Evolutionary conservation across 2,888 invertebrate species (phyloP).

Genomic region (Fragum whitleyi): DNA sequence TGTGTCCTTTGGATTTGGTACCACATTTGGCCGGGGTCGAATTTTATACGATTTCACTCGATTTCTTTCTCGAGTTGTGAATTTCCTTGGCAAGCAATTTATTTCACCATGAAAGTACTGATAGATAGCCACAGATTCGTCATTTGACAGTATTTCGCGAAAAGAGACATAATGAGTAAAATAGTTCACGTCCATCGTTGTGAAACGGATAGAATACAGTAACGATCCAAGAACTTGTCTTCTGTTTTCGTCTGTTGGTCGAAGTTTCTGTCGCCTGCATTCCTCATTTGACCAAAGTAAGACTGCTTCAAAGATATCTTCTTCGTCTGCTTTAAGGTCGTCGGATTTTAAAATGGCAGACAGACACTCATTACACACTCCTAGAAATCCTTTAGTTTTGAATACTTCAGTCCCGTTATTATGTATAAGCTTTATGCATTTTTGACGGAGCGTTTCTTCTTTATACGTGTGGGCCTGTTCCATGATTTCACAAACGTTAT

Average conservation of each 20-base stretch:
- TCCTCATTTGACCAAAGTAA: slow-evolving; percentile 74
- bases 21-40: background rate
- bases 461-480: slow-evolving; percentile 67
- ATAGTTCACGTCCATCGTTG: slow-evolving; percentile 70
- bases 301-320: slow-evolving; percentile 69
- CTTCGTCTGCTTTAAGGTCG: slow-evolving; percentile 88
- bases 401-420: slow-evolving; percentile 47
- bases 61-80: slow-evolving; percentile 54
- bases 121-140: slow-evolving; percentile 60
- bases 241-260: slow-evolving; percentile 67
- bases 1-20: background rate
- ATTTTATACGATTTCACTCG: slow-evolving; percentile 28
- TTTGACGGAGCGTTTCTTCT: slow-evolving; percentile 57
- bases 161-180: slow-evolving; percentile 66
- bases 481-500: slow-evolving; percentile 66
- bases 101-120: slow-evolving; percentile 63
- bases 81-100: slow-evolving; percentile 43
- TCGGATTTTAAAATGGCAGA: slow-evolving; percentile 89
- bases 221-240: slow-evolving; percentile 70
- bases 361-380: slow-evolving; percentile 89
- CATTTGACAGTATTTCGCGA: slow-evolving; percentile 57
- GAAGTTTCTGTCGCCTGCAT: slow-evolving; percentile 72
- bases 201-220: slow-evolving; percentile 75
- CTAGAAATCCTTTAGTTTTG: slow-evolving; percentile 87
- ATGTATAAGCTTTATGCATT: slow-evolving; percentile 57